A percentile compares a stretch with the other conserved stretches of the same genome.
Conservation (phyloP, 2,113 vertebrate species). For the Numida meleagris region DNA sequence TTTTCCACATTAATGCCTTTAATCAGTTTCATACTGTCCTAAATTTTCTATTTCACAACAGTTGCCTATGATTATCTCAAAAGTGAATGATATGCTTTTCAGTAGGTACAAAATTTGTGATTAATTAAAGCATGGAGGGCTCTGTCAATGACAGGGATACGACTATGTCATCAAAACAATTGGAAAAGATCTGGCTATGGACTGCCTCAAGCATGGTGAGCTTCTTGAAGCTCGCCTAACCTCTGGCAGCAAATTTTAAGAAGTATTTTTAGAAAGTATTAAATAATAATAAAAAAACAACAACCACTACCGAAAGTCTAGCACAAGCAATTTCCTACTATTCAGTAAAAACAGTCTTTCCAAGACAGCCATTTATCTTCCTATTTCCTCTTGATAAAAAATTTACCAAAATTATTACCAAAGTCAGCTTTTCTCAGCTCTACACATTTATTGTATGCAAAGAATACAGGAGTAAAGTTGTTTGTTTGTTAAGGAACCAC, state of each 20-base stretch:
- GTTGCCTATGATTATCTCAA: neutral
- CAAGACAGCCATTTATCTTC: neutral
- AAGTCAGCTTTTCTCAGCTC: neutral
- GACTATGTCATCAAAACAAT: neutral
- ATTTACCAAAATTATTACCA: neutral
- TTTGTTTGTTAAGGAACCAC: neutral
- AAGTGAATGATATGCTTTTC: neutral
- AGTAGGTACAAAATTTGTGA: neutral
- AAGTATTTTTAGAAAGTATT: neutral
- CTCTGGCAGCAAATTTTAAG: neutral
- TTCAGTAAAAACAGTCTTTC: neutral
- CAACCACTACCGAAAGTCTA: neutral
- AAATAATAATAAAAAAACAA: neutral
- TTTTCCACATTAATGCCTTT: neutral
- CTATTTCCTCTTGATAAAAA: neutral
- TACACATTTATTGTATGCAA: neutral
- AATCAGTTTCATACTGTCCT: neutral
- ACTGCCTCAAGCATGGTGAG: neutral
- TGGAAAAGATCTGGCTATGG: neutral
- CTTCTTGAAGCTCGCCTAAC: neutral
- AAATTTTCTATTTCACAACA: neutral
- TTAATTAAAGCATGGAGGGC: neutral
- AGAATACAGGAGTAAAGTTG: neutral
- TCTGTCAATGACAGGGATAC: neutral
- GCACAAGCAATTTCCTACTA: conserved; percentile 11